Percentiles rank a stretch among this genome's conserved stretches.
Evolutionary conservation across 2,797 vertebrate genomes (phyloP).

Genomic region (Tauraco hartlaubi): DNA sequence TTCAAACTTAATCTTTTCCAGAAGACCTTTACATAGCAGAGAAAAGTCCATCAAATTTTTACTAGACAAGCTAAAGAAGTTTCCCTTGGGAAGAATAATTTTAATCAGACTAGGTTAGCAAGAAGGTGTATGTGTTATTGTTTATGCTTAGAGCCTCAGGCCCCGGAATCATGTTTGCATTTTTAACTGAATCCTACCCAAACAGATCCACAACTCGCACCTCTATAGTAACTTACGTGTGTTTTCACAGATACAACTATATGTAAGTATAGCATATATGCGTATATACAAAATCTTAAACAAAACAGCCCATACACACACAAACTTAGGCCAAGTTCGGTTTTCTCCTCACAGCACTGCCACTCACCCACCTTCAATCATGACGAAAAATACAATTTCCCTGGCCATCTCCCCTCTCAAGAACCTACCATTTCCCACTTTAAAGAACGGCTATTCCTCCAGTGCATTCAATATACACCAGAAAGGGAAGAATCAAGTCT

Average conservation of each 20-base stretch:
- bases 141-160: not conserved
- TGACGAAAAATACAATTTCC: not conserved
- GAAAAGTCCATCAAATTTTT: not conserved
- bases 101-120: not conserved
- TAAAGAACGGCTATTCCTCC: not conserved
- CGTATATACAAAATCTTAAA: not conserved
- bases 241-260: not conserved
- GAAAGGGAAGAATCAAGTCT: not conserved
- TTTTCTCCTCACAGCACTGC: not conserved
- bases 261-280: not conserved
- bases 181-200: not conserved
- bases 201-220: not conserved
- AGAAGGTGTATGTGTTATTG: not conserved
- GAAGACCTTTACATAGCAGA: not conserved
- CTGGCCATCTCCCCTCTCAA: not conserved
- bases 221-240: not conserved
- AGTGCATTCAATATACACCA: not conserved
- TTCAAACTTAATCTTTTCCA: not conserved
- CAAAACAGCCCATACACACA: not conserved
- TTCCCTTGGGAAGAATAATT: not conserved
- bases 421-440: not conserved
- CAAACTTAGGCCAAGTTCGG: not conserved
- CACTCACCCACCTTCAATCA: not conserved
- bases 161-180: not conserved
- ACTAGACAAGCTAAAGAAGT: not conserved